Base-by-base conservation (phyloP, 2,113 vertebrate genomes). In the Tyrannus savana region DNA sequence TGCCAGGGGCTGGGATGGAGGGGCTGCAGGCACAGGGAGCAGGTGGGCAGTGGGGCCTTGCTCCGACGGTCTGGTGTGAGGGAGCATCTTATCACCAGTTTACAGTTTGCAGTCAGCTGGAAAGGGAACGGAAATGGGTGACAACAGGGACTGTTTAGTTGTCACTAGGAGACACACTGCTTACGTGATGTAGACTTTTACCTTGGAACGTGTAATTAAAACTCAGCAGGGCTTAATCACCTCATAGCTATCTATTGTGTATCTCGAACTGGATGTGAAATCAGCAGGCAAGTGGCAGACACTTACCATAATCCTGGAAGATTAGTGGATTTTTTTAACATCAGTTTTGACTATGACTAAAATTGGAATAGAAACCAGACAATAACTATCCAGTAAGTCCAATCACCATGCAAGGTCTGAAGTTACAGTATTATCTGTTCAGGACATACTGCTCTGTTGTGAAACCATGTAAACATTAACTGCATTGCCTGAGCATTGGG, bases 391-490 rank as follows among this genome's bases (percentile, higher is more conserved):
- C 19, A 80, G 67, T 59, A 77, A 90, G 82, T 74, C 66, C 3
- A 3, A 86, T 71, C 3, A 1, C 44, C 21, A 53, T 52, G 80
- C 73, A 68, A 84, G 64, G 73, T 72, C 95, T 95, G 90, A 86
- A 94, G 82, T 92, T 93, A 83, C 87, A 77, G 33, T 63, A 35
- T 90, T 93, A 92, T 94, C 87, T 84, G 30, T 74, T 90, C 27
- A 37, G 90, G 44, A 89, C 85, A 68, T 95, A 58, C 80, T 1
- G 1, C 59, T 58, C 91, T 89, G 6, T 90, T 96, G 87, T 94
- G 93, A 94, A 97, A 96, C 79, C 49, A 4, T 22, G 79, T 94
- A 93, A 93, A 91, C 69, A 96, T 94, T 95, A 94, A 93, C 88
- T 0, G 0, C 79, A 69, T 77, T 1, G 14, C 82, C 37, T 68